Base-by-base conservation (phyloP, 2,113 vertebrate genomes). In the Elanoides forficatus region DNA sequence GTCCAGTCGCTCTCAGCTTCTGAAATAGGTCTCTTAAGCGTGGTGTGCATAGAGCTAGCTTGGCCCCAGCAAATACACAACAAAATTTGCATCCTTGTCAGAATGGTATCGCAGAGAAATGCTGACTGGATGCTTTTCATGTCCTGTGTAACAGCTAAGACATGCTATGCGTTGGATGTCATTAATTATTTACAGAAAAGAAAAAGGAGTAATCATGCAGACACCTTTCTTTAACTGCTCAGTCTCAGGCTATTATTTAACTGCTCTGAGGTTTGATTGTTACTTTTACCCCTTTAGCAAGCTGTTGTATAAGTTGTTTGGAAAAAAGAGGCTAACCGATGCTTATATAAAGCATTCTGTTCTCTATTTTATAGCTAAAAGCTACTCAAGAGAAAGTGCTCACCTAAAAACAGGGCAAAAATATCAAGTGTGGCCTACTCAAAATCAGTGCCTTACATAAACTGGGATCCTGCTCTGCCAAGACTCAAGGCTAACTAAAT, bases 281-380 rank as follows among this genome's bases (percentile, higher is more conserved):
- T 88, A 62, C 78, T 93, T 92, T 84, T 67, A 83, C 32, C n/a
- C 73, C 66, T 82, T 82, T 34, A 87, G 70, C 65, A 89, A 38
- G 25, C 75, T 36, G 94, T 94, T 97, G 93, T 96, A 8, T 96
- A 94, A 95, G 86, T 84, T 78, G 88, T 96, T 96, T 88, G 68
- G 91, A 67, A 80, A 91, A 93, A 95, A 79, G 68, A 95, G 81
- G 93, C 67, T 94, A 67, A 63, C 65, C 1, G 0, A 75, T 82
- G 71, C 92, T 97, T 96, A 96, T 65, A 79, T 95, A 97, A 97
- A 96, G 60, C 29, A 17, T 91, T 81, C 86, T 68, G 76, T 50
- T 93, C 83, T 53, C 76, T 94, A 40, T 79, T 97, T 92, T 96
- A 75, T 48, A 92, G 48, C 80, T 85, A 67, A 81, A 86, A 92